Conservation (phyloP, 2,888 invertebrate species). For the Phyto melanocephala region DNA sequence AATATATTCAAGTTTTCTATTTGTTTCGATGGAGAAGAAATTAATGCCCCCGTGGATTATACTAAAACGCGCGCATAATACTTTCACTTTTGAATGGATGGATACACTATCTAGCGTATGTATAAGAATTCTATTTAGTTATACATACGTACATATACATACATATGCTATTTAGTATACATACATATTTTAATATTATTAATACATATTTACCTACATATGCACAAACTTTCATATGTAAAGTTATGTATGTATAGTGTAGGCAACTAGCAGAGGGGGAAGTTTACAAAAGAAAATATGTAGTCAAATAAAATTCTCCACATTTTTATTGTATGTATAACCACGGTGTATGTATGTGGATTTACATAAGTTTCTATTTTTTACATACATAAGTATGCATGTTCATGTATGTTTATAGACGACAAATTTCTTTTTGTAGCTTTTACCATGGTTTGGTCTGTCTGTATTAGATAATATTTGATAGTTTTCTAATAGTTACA, state of each 20-base stretch:
- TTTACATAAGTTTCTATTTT: background rate
- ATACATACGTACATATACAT: background rate
- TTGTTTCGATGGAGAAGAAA: too few relatives aligned
- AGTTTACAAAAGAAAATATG: too few relatives aligned
- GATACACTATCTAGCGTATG: background rate
- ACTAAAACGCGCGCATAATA: conserved; percentile 52
- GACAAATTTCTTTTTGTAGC: background rate
- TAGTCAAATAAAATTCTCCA: too few relatives aligned
- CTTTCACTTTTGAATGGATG: conserved; percentile 56
- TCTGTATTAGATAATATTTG: conserved; percentile 45
- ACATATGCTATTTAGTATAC: too few relatives aligned
- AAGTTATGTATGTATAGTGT: too few relatives aligned
- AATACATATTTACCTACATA: too few relatives aligned
- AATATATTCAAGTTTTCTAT: background rate
- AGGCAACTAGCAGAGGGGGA: too few relatives aligned
- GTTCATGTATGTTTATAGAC: background rate
- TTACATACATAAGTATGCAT: background rate
- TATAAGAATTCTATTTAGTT: background rate
- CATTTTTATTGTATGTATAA: background rate
- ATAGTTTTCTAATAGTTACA: conserved; percentile 62
- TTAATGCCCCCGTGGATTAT: background rate
- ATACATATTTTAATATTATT: too few relatives aligned
- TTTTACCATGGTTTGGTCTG: background rate
- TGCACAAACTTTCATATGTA: too few relatives aligned
- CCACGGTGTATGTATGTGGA: background rate